Evolutionary conservation across 1,140 invertebrate genomes (phyloP), one percentile per base, ranked within the genome.

Genomic region (Zaprionus capensis): DNA sequence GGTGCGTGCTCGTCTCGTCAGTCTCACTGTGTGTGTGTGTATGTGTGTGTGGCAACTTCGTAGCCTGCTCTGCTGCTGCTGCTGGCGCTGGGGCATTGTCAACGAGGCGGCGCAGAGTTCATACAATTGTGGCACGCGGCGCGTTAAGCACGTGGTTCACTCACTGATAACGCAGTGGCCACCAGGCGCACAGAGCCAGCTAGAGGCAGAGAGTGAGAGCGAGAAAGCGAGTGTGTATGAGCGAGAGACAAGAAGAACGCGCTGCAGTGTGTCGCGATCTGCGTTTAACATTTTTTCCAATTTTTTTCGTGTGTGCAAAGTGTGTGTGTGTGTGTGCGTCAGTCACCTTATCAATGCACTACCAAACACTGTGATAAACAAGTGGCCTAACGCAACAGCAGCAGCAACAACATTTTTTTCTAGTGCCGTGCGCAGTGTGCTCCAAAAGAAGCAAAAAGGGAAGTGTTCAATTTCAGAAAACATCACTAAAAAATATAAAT

Each of bases 41-140:
- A 56, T 69, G 72, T 77, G 68, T 81, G 76, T 76, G 81, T 58
- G 55, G 62, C 72, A 70, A 75, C 71, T 78, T 81, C 76, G 82
- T 69, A 62, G 78, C 63, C 59, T 67, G 53, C 61, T 55, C 68
- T 73, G 65, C 75, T 72, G 73, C 64, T 68, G 62, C 62, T 69
- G 69, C 65, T 85, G 81, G 81, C 74, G 80, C 75, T 77, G 80
- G 44, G 63, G 82, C 81, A 84, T 88, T 87, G 84, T 87, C 84
- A 87, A 87, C 84, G 83, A 78, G 78, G 80, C 84, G 78, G 70
- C 84, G 65, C 65, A 71, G 80, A 88, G 84, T 88, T 88, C 84
- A 88, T 88, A 88, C 84, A 88, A 88, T 88, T 90, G 78, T 90
- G 81, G 87, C 85, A 88, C 84, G 84, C 84, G 84, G 84, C 84